phyloP scores from a whole-genome alignment of 2,113 vertebrate species.

The Trematomus loennbergii region DNA sequence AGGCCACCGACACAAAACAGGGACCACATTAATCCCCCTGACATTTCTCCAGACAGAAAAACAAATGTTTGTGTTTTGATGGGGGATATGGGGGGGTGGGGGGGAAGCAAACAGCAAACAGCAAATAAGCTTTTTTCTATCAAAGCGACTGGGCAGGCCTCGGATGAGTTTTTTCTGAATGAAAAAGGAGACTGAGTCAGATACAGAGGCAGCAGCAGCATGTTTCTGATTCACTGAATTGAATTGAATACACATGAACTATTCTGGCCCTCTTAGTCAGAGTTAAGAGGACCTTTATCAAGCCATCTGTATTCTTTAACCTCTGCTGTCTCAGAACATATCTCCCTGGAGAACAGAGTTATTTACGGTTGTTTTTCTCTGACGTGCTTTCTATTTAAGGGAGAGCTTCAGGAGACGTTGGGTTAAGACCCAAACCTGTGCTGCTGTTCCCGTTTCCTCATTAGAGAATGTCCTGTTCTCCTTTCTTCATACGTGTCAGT shows the following conservation, averaged over 20 bases:
- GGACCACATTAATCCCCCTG: constrained; percentile 68
- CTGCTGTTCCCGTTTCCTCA: neutral
- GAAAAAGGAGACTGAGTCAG: neutral
- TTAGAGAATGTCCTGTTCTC: constrained; percentile 11
- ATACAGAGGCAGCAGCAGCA: neutral
- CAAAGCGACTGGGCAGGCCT: neutral
- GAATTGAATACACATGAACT: constrained; percentile 6
- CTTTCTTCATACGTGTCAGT: neutral
- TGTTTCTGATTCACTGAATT: constrained; percentile 4
- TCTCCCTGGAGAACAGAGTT: neutral
- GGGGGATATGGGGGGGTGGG: constrained; percentile 19
- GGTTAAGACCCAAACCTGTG: constrained; percentile 32
- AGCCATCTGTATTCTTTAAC: neutral
- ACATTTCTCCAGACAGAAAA: constrained; percentile 56
- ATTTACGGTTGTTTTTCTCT: constrained; percentile 25
- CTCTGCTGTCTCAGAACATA: neutral
- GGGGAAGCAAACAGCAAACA: constrained; percentile 20
- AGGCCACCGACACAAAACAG: constrained; percentile 58
- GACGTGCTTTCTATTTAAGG: constrained; percentile 17
- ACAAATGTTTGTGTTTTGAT: constrained; percentile 68
- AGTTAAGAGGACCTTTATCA: constrained; percentile 17
- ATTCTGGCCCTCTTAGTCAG: neutral
- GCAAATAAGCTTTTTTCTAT: neutral
- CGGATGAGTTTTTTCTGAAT: constrained; percentile 1
- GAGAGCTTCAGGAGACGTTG: constrained; percentile 1